These are phyloP conservation scores for Sialis fuliginosa DNA, from an alignment of 2,888 invertebrate genomes.

Conservation along the genomic window DNA sequence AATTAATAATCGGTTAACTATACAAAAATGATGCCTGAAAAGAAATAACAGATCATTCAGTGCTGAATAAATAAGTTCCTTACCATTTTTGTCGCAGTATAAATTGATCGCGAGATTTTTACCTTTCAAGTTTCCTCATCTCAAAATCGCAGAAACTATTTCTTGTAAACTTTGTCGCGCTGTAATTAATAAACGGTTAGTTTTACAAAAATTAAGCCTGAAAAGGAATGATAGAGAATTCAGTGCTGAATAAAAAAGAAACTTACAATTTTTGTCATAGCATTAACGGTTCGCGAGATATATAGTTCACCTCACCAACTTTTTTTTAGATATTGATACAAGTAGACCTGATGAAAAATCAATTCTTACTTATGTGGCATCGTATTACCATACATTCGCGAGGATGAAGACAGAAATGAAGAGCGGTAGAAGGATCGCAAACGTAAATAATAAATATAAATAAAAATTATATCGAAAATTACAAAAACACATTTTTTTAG, in stretches of 20 bases:
- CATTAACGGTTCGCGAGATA: no score
- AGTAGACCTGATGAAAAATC: slow-evolving; percentile 93
- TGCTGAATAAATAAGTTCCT: no score
- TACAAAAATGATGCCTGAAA: no score
- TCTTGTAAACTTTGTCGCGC: no score
- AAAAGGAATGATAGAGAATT: neutral
- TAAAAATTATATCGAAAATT: neutral
- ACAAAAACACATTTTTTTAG: slow-evolving; percentile 27
- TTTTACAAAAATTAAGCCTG: neutral
- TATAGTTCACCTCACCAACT: no score
- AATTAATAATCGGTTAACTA: no score
- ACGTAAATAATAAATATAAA: slow-evolving; percentile 39
- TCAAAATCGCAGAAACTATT: no score
- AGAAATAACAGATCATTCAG: no score
- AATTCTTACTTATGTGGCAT: slow-evolving; percentile 96
- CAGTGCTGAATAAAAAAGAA: neutral
- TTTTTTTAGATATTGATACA: slow-evolving; percentile 71
- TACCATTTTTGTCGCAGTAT: no score
- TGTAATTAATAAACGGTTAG: neutral
- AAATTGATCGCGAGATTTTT: no score
- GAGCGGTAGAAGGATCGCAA: slow-evolving; percentile 91
- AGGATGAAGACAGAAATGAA: slow-evolving; percentile 98
- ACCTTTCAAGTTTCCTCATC: no score
- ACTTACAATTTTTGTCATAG: neutral
- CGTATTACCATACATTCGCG: slow-evolving; percentile 98